These are phyloP conservation scores for Cremastinae sp. DNA, from an alignment of 2,888 invertebrate genomes.

Conservation along the genomic window DNA sequence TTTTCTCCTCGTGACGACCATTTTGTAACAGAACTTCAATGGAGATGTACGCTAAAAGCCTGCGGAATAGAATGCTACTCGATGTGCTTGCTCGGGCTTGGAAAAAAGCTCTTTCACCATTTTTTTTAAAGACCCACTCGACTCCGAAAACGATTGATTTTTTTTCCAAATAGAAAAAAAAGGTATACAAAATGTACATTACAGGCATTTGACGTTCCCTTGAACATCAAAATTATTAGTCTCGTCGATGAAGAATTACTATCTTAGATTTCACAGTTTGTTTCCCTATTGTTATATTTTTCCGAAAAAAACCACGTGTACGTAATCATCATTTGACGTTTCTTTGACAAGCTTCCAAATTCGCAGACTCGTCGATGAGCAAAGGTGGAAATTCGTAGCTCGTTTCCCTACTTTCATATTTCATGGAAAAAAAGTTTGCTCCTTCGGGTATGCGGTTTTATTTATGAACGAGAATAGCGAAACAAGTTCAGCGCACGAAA, in stretches of 20 bases:
- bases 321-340: no score
- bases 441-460: neutral
- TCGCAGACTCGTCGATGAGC: no score
- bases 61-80: constrained; percentile 30
- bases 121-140: constrained; percentile 15
- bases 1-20: constrained; percentile 39
- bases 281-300: no score
- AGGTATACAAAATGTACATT: no score
- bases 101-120: constrained; percentile 12
- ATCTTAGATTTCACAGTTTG: no score
- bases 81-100: constrained; percentile 9
- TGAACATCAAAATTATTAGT: no score
- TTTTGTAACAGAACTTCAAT: constrained; percentile 40
- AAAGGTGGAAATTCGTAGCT: no score
- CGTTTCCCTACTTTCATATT: no score
- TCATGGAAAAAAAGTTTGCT: no score
- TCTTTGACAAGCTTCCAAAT: neutral
- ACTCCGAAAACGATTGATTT: constrained; percentile 20
- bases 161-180: neutral
- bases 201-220: no score
- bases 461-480: constrained; percentile 6
- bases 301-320: no score
- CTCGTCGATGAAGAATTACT: no score
- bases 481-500: neutral
- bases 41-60: constrained; percentile 33